Evolutionary conservation across 1,140 invertebrate species (phyloP).

Genomic region (Epicauta chinensis): DNA sequence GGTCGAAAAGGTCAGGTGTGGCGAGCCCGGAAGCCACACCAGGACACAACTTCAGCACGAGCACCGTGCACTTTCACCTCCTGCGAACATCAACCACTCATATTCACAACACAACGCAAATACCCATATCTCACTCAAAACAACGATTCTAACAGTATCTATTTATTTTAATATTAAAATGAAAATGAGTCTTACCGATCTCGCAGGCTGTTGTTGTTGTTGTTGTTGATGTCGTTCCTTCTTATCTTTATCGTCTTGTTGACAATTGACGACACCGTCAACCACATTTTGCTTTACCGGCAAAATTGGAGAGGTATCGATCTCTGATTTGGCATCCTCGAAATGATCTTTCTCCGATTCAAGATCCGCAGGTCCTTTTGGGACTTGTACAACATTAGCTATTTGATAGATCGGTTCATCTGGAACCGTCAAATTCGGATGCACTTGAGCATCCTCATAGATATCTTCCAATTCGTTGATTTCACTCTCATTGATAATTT

Average conservation of each 20-base stretch:
- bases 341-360: background rate
- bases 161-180: background rate
- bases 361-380: background rate
- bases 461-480: conserved; percentile 31
- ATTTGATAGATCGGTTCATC: conserved; percentile 19
- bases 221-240: background rate
- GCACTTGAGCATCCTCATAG: conserved; percentile 25
- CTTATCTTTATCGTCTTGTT: background rate
- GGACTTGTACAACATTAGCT: conserved; percentile 32
- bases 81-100: conserved; percentile 14
- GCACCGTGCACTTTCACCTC: conserved; percentile 24
- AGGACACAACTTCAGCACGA: conserved; percentile 14
- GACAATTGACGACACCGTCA: conserved; percentile 20
- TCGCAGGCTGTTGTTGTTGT: background rate
- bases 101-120: background rate
- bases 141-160: background rate
- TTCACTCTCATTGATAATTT: conserved; percentile 29
- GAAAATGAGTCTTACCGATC: background rate
- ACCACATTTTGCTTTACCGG: conserved; percentile 28
- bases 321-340: background rate
- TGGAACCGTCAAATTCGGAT: no score
- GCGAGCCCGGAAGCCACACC: conserved; percentile 23
- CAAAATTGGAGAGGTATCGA: conserved; percentile 27
- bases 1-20: conserved; percentile 15
- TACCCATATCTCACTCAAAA: background rate